A percentile compares a stretch with the other conserved stretches of the same genome.
phyloP scores from a whole-genome alignment of 1,140 invertebrate species.

The Metopolophium dirhodum region DNA sequence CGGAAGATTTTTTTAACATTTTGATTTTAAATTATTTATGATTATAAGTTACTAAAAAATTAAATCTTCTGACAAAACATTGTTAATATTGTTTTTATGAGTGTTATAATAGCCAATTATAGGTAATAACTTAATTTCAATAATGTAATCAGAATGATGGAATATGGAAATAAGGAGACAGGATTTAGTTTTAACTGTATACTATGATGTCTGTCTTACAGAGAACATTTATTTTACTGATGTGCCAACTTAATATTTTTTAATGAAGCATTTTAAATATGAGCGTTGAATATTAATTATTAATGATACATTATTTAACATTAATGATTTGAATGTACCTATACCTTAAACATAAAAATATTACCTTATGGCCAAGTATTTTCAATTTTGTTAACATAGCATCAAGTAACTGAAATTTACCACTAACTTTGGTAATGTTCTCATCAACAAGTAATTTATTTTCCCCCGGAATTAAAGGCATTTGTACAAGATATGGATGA shows the following conservation, averaged over 20 bases:
- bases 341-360: not conserved
- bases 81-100: too few relatives aligned
- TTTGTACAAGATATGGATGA: conserved; percentile 77
- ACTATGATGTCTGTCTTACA: not conserved
- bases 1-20: not conserved
- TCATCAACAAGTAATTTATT: conserved; percentile 66
- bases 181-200: not conserved
- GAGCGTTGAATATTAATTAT: not conserved
- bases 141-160: too few relatives aligned
- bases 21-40: not conserved
- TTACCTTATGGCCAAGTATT: conserved; percentile 70
- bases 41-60: not conserved
- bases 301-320: not conserved
- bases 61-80: too few relatives aligned
- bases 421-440: conserved; percentile 68
- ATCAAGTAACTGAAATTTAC: conserved; percentile 77
- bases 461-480: conserved; percentile 64
- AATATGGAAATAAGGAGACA: too few relatives aligned
- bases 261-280: not conserved
- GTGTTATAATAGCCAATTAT: too few relatives aligned
- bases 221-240: not conserved
- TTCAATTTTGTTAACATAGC: conserved; percentile 71
- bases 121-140: too few relatives aligned
- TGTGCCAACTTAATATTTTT: not conserved
- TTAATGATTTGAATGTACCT: not conserved